Base-by-base conservation (phyloP, 2,113 vertebrate genomes). In the Suncus etruscus region DNA sequence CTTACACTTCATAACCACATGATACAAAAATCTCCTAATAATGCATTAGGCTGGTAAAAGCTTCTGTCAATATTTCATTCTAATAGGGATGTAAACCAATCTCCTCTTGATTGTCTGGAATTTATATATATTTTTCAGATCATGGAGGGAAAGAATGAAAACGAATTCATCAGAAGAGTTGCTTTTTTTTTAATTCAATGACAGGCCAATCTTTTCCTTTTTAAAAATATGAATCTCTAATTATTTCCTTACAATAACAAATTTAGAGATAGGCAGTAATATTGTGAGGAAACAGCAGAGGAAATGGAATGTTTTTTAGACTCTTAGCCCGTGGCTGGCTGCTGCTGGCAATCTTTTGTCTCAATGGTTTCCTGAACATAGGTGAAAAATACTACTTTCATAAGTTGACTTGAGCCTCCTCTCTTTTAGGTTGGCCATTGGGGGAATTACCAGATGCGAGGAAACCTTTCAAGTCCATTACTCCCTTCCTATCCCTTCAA, bases 201-300 rank as follows among this genome's bases (percentile, higher is more conserved):
- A 20, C 70, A 65, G 95, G 86, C 91, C 83, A 86, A 8, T 32
- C 93, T 96, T 97, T 96, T 96, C 93, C 95, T 96, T 93, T 84
- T 14, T 8, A 85, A 69, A n/a, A 86, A 94, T 96, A 90, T 95
- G 89, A 93, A 88, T 96, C 96, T 98, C 97, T 98, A 98, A 98
- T 98, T 95, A 98, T 98, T 98, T 98, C 98, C 97, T 96, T 97
- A 96, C 96, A 94, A 98, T 98, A 98, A 98, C 97, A 98, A 93
- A 91, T 47, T 22, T 54, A 51, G 91, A 50, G 79, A 96, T 96
- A 97, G 97, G 96, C 96, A 93, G 91, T 7, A 91, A 87, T 81
- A 77, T 94, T 91, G 88, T 76, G 82, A 96, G 97, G 97, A 97
- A 97, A 82, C 90, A 93, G 86, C 90, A 90, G 96, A 98, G 98